A percentile compares a stretch with the other conserved stretches of the same genome.
phyloP scores from a whole-genome alignment of 2,888 invertebrate genomes.

The Xestoiulus laeticollis region DNA sequence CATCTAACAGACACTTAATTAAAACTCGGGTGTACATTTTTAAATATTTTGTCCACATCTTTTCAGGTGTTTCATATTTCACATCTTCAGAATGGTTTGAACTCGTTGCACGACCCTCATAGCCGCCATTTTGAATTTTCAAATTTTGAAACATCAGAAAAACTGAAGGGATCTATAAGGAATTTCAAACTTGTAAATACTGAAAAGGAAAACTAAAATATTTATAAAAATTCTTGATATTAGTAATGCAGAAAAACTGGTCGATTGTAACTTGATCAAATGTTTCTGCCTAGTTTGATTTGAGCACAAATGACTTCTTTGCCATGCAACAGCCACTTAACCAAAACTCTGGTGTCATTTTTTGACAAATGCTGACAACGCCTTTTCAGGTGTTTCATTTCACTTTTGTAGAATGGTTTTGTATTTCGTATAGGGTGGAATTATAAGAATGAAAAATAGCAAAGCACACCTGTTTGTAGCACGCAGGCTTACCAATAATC shows the following conservation, averaged over 20 bases:
- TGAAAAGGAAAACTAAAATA: too few relatives aligned
- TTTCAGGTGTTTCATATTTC: too few relatives aligned
- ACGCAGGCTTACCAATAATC: background rate
- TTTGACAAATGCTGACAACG: background rate
- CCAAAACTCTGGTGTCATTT: background rate
- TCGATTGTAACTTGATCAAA: too few relatives aligned
- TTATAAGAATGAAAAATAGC: conserved; percentile 15
- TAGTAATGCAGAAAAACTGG: too few relatives aligned
- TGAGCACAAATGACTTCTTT: background rate
- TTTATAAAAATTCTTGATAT: too few relatives aligned
- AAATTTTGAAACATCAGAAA: background rate
- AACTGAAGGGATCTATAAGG: background rate
- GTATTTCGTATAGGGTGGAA: background rate
- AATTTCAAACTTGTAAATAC: too few relatives aligned
- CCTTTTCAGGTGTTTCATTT: conserved; percentile 37
- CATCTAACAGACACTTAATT: too few relatives aligned
- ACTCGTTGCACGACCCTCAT: background rate
- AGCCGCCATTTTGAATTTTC: background rate
- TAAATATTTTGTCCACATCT: too few relatives aligned
- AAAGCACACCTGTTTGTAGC: conserved; percentile 4
- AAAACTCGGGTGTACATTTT: too few relatives aligned
- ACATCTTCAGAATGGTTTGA: too few relatives aligned
- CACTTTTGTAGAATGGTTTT: background rate
- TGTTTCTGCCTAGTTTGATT: too few relatives aligned
- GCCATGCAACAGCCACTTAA: background rate